A percentile compares a stretch with the other conserved stretches of the same genome.
phyloP scores from a whole-genome alignment of 2,113 vertebrate genomes.

The Sialia sialis region DNA sequence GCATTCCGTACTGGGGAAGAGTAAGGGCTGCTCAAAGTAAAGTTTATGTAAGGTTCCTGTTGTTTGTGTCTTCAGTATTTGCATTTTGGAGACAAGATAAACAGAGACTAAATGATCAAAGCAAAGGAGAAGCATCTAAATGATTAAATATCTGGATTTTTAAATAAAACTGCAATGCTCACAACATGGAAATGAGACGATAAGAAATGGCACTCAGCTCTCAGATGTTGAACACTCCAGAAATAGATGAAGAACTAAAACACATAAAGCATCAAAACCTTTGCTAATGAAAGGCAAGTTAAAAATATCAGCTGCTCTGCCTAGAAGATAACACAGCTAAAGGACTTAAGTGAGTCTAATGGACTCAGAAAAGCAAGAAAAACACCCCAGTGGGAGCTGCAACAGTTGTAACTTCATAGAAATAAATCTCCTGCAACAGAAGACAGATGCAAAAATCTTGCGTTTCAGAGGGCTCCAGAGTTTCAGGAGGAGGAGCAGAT shows the following conservation, averaged over 20 bases:
- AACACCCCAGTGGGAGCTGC: not conserved
- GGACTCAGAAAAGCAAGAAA: not conserved
- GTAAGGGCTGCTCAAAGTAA: not conserved
- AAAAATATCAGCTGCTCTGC: slow-evolving; percentile 46
- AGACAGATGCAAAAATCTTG: not conserved
- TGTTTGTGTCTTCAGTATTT: not conserved
- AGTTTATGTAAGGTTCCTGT: not conserved
- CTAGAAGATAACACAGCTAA: not conserved
- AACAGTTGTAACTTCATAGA: not conserved
- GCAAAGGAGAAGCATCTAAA: not conserved
- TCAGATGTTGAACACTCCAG: not conserved
- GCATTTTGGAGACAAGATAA: not conserved
- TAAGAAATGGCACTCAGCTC: not conserved
- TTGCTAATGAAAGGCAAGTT: slow-evolving; percentile 29
- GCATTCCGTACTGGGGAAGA: not conserved
- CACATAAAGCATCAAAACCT: slow-evolving; percentile 5
- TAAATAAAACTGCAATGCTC: not conserved
- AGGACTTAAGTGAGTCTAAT: not conserved
- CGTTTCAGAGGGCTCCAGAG: not conserved
- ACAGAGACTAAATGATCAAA: not conserved
- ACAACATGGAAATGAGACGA: not conserved
- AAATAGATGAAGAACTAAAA: slow-evolving; percentile 40
- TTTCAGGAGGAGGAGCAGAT: not conserved
- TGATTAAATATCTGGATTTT: not conserved
- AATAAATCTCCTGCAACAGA: not conserved